A percentile compares a stretch with the other conserved stretches of the same genome.
These are phyloP conservation scores for Spodoptera picta DNA, from an alignment of 2,888 invertebrate genomes.

Conservation along the genomic window DNA sequence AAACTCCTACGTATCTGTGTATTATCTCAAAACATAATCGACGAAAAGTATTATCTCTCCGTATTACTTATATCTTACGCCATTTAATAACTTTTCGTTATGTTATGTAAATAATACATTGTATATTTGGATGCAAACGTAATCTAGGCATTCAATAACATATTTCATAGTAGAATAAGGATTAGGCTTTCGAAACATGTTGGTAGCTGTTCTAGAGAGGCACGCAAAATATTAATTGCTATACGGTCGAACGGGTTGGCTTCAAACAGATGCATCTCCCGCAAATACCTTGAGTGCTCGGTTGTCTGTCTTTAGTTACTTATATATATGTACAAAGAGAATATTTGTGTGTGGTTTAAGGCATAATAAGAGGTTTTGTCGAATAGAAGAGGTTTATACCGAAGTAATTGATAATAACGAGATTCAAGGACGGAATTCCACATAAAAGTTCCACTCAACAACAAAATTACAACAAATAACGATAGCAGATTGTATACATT, in stretches of 20 bases:
- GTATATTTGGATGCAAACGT: no score
- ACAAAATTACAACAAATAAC: not conserved
- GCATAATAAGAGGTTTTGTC: slow-evolving; percentile 3
- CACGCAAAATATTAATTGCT: slow-evolving; percentile 42
- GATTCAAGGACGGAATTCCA: no score
- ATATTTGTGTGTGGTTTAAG: not conserved
- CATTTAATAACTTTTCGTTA: no score
- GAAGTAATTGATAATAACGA: no score
- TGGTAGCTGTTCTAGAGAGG: slow-evolving; percentile 15
- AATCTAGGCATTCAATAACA: not conserved
- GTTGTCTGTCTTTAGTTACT: not conserved
- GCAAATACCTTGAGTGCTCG: slow-evolving; percentile 26
- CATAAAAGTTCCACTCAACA: not conserved
- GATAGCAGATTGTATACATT: slow-evolving; percentile 5
- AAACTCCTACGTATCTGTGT: no score
- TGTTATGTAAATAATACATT: no score
- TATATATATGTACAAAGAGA: slow-evolving; percentile 3
- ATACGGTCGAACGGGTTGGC: slow-evolving; percentile 10
- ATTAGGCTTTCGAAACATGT: slow-evolving; percentile 11
- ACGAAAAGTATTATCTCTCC: no score
- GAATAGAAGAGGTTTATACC: not conserved
- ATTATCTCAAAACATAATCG: no score
- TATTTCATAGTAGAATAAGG: slow-evolving; percentile 15
- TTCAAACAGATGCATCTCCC: slow-evolving; percentile 19
- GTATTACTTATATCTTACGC: no score